A percentile compares a stretch with the other conserved stretches of the same genome.
Conservation (phyloP, 1,140 invertebrate genomes). For the Apolygus lucorum region DNA sequence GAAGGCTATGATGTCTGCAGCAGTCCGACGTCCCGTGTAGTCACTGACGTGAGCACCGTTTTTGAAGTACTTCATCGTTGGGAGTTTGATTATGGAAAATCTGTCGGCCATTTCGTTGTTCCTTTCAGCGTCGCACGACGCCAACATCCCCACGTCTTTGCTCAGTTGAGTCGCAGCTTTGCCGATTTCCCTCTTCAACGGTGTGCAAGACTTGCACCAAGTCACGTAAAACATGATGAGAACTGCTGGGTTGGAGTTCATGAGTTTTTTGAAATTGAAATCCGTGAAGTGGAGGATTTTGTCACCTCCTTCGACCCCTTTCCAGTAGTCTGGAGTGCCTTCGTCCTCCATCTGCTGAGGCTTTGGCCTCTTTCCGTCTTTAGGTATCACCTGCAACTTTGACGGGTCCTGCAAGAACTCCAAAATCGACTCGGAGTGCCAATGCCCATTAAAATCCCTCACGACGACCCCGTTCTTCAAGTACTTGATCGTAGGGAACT, state of each 20-base stretch:
- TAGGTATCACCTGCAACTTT: neutral
- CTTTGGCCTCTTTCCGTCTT: neutral
- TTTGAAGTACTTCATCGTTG: constrained; percentile 11
- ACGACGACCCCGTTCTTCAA: neutral
- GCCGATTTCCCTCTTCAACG: neutral
- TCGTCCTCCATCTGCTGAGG: neutral
- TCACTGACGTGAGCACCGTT: neutral
- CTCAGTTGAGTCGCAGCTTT: constrained; percentile 7
- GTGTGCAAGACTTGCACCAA: constrained; percentile 5
- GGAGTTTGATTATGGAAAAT: neutral
- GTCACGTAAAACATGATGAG: constrained; percentile 6
- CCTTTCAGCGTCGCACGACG: constrained; percentile 8
- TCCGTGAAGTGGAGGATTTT: constrained; percentile 2
- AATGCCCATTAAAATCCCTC: neutral
- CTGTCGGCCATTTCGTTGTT: constrained; percentile 8
- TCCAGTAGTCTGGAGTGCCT: neutral
- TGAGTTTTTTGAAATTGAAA: neutral
- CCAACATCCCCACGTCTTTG: neutral
- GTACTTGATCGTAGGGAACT: constrained; percentile 12
- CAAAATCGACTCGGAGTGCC: constrained; percentile 7
- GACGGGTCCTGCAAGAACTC: neutral
- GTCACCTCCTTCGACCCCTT: constrained; percentile 5
- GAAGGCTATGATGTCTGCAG: constrained; percentile 4
- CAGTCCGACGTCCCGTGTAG: constrained; percentile 6
- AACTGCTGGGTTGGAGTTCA: neutral